These are phyloP conservation scores for Gerris lacustris DNA, from an alignment of 2,888 invertebrate species.

Conservation along the genomic window DNA sequence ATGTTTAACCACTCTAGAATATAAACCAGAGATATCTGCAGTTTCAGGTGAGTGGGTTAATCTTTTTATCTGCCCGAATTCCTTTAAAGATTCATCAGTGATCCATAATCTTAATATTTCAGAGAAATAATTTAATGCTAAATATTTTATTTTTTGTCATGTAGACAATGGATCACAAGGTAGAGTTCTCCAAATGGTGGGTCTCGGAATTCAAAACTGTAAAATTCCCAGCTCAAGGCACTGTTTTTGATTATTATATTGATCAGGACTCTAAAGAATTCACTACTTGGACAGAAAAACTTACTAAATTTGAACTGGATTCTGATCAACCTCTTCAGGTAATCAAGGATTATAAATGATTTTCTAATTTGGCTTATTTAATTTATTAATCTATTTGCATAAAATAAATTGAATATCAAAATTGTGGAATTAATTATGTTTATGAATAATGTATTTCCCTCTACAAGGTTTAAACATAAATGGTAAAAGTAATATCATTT, in stretches of 20 bases:
- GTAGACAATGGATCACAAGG: conserved; percentile 46
- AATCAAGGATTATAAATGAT: conserved; percentile 16
- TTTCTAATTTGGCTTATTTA: background rate
- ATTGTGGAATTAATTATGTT: too few relatives aligned
- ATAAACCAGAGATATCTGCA: too few relatives aligned
- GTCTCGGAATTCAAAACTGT: conserved; percentile 87
- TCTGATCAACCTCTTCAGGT: conserved; percentile 82
- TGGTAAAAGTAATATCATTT: too few relatives aligned
- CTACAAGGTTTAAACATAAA: too few relatives aligned
- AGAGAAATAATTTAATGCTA: too few relatives aligned
- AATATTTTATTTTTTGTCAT: background rate
- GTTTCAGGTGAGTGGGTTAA: too few relatives aligned
- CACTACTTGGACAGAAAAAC: conserved; percentile 75
- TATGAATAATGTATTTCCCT: too few relatives aligned
- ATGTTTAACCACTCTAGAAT: too few relatives aligned
- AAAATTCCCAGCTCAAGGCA: conserved; percentile 81
- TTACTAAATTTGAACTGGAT: conserved; percentile 83
- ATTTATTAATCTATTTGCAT: background rate
- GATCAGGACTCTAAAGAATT: conserved; percentile 84
- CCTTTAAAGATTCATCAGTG: too few relatives aligned
- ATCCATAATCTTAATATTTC: too few relatives aligned
- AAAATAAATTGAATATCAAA: too few relatives aligned
- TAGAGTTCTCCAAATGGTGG: conserved; percentile 96
- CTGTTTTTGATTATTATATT: conserved; percentile 90
- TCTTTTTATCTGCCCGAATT: too few relatives aligned